Evolutionary conservation across 2,113 vertebrate species (phyloP).

Genomic region (Hystrix cristata): DNA sequence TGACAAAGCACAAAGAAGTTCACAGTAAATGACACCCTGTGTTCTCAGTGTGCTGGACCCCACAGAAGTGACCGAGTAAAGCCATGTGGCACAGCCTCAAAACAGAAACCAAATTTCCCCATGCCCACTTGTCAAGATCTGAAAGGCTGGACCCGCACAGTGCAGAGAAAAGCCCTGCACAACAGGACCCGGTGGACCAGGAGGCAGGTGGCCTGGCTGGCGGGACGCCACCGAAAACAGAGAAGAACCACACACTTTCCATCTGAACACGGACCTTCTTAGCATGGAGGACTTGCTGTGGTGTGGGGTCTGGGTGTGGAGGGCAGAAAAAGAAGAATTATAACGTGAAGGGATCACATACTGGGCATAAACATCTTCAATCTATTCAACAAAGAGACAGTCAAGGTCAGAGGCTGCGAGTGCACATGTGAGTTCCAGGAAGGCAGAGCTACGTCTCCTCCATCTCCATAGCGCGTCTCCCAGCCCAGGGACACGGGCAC

Average conservation of each 20-base stretch:
- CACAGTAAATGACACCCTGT: too few relatives aligned
- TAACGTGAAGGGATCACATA: background rate
- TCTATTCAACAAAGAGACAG: background rate
- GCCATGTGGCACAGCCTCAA: background rate
- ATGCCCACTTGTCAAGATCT: background rate
- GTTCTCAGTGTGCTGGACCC: background rate
- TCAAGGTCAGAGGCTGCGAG: rapidly evolving
- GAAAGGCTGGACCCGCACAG: background rate
- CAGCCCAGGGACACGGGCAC: too few relatives aligned
- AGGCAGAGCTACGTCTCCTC: too few relatives aligned
- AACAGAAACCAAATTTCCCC: background rate
- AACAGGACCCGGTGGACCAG: background rate
- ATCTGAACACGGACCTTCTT: background rate
- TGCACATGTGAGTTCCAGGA: background rate
- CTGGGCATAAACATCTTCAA: background rate
- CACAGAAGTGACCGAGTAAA: background rate
- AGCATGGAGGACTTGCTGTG: background rate
- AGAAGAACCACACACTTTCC: background rate
- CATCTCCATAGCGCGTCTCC: background rate
- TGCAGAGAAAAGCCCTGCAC: background rate
- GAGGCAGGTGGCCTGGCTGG: background rate
- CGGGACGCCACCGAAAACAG: background rate
- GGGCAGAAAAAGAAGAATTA: background rate
- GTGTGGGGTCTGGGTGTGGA: background rate
- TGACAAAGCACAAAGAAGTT: background rate